Base-by-base conservation (phyloP, 1,140 invertebrate genomes). In the Archivesica marissinica region DNA sequence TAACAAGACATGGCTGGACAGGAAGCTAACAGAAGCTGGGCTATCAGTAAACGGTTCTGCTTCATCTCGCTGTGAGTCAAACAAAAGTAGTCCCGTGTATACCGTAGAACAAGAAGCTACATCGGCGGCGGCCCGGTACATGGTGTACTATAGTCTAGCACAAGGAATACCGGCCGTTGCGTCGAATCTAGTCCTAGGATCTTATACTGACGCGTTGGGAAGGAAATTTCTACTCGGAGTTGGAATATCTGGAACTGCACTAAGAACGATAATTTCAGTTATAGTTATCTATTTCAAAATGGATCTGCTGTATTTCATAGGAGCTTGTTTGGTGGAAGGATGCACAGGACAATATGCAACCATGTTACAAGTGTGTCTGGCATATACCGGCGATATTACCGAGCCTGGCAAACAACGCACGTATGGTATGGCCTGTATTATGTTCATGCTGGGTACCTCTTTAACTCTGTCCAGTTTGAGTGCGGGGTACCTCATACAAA, bases 291-390 rank as follows among this genome's bases (percentile, higher is more conserved):
- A 84, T 75, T 84, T 64, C 39, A 66, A 84, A 20, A 9, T 76
- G 25, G 56, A 84, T 33, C 20, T 84, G 20, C n/a, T 75, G 7
- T 75, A 23, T 47, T 84, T 84, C 38, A 28, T 84, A n/a, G 38
- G 39, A 23, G 81, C 70, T 13, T 84, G 72, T 30, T 50, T 84
- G 6, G 0, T 84, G 30, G 81, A 84, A 76, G 81, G 81, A 17
- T 75, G n/a, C 33, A 84, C 81, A 1, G 81, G 81, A 56, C 81
- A 64, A 30, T 84, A 74, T 50, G 30, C 54, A 2, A 76, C 70
- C 1, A 38, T 50, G 6, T 17, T 74, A 2, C 81, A 84, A 61
- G 81, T 61, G 9, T 35, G 52, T 41, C 68, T 84, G 17, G 72
- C 59, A 28, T 84, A 84, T 38, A 52, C 39, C 11, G 52, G 56